Evolutionary conservation across 2,797 vertebrate species (phyloP).

Genomic region (Rhabdomys pumilio): DNA sequence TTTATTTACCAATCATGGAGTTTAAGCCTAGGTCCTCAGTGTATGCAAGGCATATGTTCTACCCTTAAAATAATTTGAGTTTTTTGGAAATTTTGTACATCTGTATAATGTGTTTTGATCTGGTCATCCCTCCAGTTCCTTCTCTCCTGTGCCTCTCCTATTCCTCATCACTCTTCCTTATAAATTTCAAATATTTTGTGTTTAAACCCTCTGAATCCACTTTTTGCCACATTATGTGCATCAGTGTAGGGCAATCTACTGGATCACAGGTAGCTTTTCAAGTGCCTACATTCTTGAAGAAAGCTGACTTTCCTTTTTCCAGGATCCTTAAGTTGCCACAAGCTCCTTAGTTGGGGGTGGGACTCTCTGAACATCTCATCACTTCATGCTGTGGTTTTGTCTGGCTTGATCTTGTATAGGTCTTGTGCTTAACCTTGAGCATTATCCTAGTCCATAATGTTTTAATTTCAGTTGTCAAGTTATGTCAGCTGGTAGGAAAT

Average conservation of each 20-base stretch:
- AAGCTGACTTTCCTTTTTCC: no score
- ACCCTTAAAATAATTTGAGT: neutral
- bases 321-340: neutral
- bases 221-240: neutral
- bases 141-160: no score
- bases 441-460: neutral
- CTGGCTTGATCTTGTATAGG: neutral
- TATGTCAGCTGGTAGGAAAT: neutral
- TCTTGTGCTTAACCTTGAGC: neutral
- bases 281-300: neutral
- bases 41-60: neutral
- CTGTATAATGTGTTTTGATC: neutral
- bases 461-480: slow-evolving; percentile 59
- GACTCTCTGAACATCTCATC: neutral
- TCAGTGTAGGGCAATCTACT: neutral
- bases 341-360: neutral
- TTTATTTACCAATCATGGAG: neutral
- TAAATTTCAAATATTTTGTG: neutral
- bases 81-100: neutral
- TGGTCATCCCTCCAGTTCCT: no score
- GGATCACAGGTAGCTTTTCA: neutral
- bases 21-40: neutral
- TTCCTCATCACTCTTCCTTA: neutral
- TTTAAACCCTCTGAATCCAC: neutral
- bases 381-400: neutral